Evolutionary conservation across 2,888 invertebrate species (phyloP).

Genomic region (Ferdinandea cuprea): DNA sequence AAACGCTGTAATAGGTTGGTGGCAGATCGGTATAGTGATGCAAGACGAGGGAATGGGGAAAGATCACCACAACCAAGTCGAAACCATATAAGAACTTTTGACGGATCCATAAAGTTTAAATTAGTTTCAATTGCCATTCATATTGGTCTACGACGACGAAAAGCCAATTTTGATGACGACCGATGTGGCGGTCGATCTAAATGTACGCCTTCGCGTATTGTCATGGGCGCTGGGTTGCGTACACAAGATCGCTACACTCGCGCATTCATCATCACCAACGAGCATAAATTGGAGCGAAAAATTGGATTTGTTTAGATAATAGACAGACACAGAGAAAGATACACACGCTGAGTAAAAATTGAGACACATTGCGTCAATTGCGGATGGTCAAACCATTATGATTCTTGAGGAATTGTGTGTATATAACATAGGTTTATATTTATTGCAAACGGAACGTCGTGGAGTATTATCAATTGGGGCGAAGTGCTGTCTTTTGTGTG

Average conservation of each 20-base stretch:
- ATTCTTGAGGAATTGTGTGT: constrained; percentile 59
- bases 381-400: constrained; percentile 62
- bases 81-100: constrained; percentile 73
- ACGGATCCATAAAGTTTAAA: constrained; percentile 72
- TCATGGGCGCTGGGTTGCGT: constrained; percentile 40
- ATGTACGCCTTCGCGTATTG: constrained; percentile 36
- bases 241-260: constrained; percentile 13
- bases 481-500: constrained; percentile 60
- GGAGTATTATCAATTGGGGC: constrained; percentile 59
- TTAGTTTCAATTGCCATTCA: constrained; percentile 73
- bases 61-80: constrained; percentile 41
- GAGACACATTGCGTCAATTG: constrained; percentile 73
- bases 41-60: not conserved
- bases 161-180: constrained; percentile 28
- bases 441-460: constrained; percentile 38
- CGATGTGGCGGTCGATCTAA: constrained; percentile 27
- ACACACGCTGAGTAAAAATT: constrained; percentile 64
- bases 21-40: not conserved
- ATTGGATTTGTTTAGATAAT: constrained; percentile 73
- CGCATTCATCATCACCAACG: constrained; percentile 49
- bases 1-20: constrained; percentile 7
- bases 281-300: constrained; percentile 72
- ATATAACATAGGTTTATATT: constrained; percentile 6
- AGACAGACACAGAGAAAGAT: constrained; percentile 38
- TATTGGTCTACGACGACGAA: constrained; percentile 48